Evolutionary conservation across 2,797 vertebrate species (phyloP).

Genomic region (Sebastes hubbsi): DNA sequence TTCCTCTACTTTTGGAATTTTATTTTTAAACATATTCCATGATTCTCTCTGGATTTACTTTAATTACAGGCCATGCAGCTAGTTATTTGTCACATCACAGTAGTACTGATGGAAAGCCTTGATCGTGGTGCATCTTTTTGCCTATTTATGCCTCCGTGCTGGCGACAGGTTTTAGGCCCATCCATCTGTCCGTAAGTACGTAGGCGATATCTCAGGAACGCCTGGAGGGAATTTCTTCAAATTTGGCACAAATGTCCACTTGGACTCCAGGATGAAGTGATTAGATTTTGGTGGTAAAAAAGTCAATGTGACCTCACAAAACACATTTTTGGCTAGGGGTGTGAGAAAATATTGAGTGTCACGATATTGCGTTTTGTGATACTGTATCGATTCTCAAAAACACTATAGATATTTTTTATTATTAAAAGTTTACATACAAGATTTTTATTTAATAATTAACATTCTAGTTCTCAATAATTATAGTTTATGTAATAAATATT

Average conservation of each 20-base stretch:
- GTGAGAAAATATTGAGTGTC: too few species aligned
- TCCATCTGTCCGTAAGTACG: not conserved
- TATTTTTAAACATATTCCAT: not conserved
- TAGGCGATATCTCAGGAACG: not conserved
- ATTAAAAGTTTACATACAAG: too few species aligned
- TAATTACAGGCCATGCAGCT: not conserved
- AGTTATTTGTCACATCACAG: not conserved
- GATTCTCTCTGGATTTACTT: not conserved
- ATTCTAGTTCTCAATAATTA: not conserved
- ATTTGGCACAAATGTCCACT: not conserved
- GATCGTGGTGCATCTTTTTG: not conserved
- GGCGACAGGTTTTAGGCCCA: accelerated
- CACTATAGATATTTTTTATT: too few species aligned
- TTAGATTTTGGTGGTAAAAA: not conserved
- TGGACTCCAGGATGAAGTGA: not conserved
- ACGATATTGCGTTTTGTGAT: too few species aligned
- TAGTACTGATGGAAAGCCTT: not conserved
- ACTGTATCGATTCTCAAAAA: too few species aligned
- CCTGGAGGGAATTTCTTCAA: not conserved
- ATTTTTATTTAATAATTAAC: too few species aligned
- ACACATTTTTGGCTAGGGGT: too few species aligned
- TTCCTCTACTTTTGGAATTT: not conserved
- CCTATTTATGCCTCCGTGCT: not conserved
- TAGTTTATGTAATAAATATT: not conserved
- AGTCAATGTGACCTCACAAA: not conserved